Conservation (phyloP, 2,113 vertebrate species). For the Onychorhynchus coronatus region DNA sequence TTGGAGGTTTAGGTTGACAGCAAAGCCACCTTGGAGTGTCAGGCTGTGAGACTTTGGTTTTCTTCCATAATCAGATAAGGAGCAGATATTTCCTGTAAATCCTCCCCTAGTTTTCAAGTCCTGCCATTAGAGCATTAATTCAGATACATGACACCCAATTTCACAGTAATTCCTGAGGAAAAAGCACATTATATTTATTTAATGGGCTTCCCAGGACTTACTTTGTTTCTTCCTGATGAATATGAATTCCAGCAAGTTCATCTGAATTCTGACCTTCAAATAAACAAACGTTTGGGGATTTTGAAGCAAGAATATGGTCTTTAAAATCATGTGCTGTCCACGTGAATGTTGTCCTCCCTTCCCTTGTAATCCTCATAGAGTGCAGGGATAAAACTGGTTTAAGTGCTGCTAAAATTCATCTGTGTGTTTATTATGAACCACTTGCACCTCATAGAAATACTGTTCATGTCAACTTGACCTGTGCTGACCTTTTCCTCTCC, state of each 20-base stretch:
- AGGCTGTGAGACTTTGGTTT: background rate
- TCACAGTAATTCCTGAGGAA: slow-evolving; percentile 26
- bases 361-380: background rate
- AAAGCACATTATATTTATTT: slow-evolving; percentile 36
- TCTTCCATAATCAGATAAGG: slow-evolving; percentile 46
- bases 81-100: slow-evolving; percentile 56
- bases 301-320: background rate
- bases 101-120: background rate
- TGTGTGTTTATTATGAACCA: background rate
- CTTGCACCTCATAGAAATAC: background rate
- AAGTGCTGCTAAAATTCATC: background rate
- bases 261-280: slow-evolving; percentile 21
- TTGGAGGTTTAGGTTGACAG: slow-evolving; percentile 9
- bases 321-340: background rate
- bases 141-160: slow-evolving; percentile 52
- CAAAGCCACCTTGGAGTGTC: slow-evolving; percentile 40
- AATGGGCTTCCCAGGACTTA: slow-evolving; percentile 32
- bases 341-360: background rate
- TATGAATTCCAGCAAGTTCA: background rate
- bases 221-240: slow-evolving; percentile 6
- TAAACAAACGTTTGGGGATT: background rate
- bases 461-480: background rate
- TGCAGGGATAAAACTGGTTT: background rate
- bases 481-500: background rate
- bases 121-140: slow-evolving; percentile 35